Conservation (phyloP, 2,797 vertebrate species). For the Anomalospiza imberbis region DNA sequence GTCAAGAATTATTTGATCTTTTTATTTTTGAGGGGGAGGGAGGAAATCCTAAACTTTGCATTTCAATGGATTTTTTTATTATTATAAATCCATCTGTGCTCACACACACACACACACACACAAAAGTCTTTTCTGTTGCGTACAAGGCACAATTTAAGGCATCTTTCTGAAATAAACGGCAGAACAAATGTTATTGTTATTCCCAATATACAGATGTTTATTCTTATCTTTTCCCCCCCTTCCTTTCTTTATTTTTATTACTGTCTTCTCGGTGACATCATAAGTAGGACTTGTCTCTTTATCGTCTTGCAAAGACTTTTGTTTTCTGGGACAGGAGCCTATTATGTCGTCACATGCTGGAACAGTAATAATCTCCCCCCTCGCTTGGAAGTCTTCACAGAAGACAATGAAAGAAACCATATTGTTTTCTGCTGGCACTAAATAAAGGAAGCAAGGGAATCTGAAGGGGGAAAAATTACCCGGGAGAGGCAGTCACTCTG, state of each 20-base stretch:
- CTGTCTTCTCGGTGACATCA: conserved; percentile 74
- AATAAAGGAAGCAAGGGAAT: conserved; percentile 66
- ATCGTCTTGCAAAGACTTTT: conserved; percentile 68
- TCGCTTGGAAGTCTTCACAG: conserved; percentile 40
- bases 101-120: background rate
- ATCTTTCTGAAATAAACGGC: conserved; percentile 47
- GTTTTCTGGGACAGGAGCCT: conserved; percentile 76
- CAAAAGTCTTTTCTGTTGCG: conserved; percentile 10
- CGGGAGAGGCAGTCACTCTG: background rate
- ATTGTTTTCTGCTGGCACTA: conserved; percentile 42
- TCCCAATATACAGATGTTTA: conserved; percentile 71
- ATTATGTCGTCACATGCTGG: conserved; percentile 74
- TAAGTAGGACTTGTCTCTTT: conserved; percentile 75
- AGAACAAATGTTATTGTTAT: conserved; percentile 67
- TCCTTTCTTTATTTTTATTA: conserved; percentile 58
- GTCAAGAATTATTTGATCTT: conserved; percentile 18
- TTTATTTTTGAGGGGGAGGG: conserved; percentile 16
- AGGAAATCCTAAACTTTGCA: conserved; percentile 53
- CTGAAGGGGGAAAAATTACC: conserved; percentile 3
- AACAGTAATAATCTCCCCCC: conserved; percentile 67
- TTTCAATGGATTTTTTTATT: conserved; percentile 60
- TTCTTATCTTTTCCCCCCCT: background rate
- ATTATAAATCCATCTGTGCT: conserved; percentile 63
- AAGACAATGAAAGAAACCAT: conserved; percentile 60
- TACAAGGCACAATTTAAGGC: conserved; percentile 58